Conservation (phyloP, 2,113 vertebrate genomes). For the Eubucco bourcierii region DNA sequence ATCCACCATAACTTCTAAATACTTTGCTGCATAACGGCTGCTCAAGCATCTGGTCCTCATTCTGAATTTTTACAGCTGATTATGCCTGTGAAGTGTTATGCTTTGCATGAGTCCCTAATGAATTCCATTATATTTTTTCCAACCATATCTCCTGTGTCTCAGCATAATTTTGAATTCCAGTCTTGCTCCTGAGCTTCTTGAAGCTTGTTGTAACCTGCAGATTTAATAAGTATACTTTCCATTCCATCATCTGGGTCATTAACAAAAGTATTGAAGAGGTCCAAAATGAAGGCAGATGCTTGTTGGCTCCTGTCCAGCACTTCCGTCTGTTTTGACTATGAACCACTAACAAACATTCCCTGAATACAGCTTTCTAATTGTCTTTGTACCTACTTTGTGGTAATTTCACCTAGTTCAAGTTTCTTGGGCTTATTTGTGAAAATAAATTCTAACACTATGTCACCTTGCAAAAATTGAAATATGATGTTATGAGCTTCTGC, state of each 20-base stretch:
- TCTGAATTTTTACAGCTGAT: constrained; percentile 44
- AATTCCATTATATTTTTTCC: background rate
- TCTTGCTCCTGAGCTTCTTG: constrained; percentile 32
- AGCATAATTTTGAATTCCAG: constrained; percentile 30
- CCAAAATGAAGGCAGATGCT: background rate
- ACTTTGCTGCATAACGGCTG: background rate
- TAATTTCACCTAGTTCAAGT: background rate
- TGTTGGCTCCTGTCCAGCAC: constrained; percentile 3
- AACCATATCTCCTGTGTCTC: background rate
- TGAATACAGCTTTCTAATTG: background rate
- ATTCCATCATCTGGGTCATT: constrained; percentile 35
- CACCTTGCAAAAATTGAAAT: background rate
- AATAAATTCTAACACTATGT: background rate
- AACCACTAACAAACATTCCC: background rate
- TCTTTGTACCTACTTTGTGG: background rate
- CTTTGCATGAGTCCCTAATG: constrained; percentile 21
- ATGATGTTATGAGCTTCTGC: background rate
- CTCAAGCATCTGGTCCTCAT: constrained; percentile 12
- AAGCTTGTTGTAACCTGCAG: constrained; percentile 50
- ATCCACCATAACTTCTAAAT: constrained; percentile 5
- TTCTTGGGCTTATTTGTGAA: background rate
- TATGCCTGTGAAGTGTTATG: constrained; percentile 21
- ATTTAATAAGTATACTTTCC: constrained; percentile 55
- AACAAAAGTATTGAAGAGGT: constrained; percentile 12
- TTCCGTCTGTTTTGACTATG: background rate